These are phyloP conservation scores for Lasioglossum albipes DNA, from an alignment of 1,140 invertebrate species.

Conservation along the genomic window DNA sequence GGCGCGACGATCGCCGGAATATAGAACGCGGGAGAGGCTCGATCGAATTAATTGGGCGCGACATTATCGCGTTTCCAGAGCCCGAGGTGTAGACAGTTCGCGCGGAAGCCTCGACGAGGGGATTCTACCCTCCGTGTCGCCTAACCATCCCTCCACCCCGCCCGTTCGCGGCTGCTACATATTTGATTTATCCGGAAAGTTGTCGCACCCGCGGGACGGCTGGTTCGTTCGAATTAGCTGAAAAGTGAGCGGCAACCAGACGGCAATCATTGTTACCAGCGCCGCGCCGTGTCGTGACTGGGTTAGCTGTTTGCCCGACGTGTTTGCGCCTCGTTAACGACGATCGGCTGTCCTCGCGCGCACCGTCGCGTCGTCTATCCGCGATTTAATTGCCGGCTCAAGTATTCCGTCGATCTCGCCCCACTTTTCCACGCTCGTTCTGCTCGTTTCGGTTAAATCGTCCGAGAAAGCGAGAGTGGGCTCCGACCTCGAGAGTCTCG, in stretches of 20 bases:
- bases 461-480: too few species aligned
- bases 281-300: neutral
- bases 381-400: slow-evolving; percentile 15
- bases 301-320: slow-evolving; percentile 24
- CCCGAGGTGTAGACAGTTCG: slow-evolving; percentile 46
- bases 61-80: slow-evolving; percentile 56
- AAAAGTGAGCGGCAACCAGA: slow-evolving; percentile 52
- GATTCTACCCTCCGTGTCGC: slow-evolving; percentile 13
- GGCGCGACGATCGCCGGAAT: slow-evolving; percentile 3
- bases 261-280: slow-evolving; percentile 50
- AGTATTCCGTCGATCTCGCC: too few species aligned
- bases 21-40: slow-evolving; percentile 10
- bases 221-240: slow-evolving; percentile 47
- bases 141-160: neutral
- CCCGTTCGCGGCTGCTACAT: slow-evolving; percentile 29
- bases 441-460: too few species aligned
- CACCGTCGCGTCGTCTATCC: too few species aligned
- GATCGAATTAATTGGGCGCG: slow-evolving; percentile 61
- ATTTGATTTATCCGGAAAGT: slow-evolving; percentile 65
- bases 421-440: too few species aligned
- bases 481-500: too few species aligned
- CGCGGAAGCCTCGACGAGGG: slow-evolving; percentile 42
- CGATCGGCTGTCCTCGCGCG: neutral
- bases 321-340: slow-evolving; percentile 35
- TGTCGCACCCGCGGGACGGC: slow-evolving; percentile 32